Conservation (phyloP, 2,888 invertebrate species). For the Caenorhabditis angaria region DNA sequence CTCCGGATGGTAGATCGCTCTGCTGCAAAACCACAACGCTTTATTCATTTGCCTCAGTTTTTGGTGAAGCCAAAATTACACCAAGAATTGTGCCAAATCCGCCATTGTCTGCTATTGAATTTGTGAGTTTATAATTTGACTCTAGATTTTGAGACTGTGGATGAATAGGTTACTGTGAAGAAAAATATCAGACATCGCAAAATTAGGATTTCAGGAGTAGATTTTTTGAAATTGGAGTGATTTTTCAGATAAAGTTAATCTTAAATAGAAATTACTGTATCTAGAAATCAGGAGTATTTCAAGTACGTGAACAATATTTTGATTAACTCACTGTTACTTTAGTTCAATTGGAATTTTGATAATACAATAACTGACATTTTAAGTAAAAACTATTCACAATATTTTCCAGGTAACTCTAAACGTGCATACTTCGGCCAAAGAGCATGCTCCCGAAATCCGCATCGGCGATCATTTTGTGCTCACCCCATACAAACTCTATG, state of each 20-base stretch:
- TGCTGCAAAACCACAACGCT: slow-evolving; percentile 64
- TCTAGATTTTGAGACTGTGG: too few species aligned
- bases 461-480: slow-evolving; percentile 63
- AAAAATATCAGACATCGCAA: too few species aligned
- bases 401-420: slow-evolving; percentile 58
- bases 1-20: slow-evolving; percentile 54
- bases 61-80: slow-evolving; percentile 54
- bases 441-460: slow-evolving; percentile 62
- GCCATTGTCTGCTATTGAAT: slow-evolving; percentile 61
- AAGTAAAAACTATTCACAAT: too few species aligned
- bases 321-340: too few species aligned
- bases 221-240: neutral
- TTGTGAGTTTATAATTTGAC: too few species aligned
- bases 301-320: too few species aligned
- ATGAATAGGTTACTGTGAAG: too few species aligned
- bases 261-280: too few species aligned
- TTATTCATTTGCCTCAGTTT: slow-evolving; percentile 62
- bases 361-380: too few species aligned
- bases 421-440: slow-evolving; percentile 61
- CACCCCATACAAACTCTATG: slow-evolving; percentile 58
- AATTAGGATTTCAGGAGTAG: slow-evolving; percentile 7
- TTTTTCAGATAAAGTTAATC: too few species aligned
- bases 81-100: slow-evolving; percentile 61
- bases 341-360: too few species aligned
- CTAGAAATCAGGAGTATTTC: neutral